Evolutionary conservation across 2,113 vertebrate genomes (phyloP).

Genomic region (Pungitius pungitius): DNA sequence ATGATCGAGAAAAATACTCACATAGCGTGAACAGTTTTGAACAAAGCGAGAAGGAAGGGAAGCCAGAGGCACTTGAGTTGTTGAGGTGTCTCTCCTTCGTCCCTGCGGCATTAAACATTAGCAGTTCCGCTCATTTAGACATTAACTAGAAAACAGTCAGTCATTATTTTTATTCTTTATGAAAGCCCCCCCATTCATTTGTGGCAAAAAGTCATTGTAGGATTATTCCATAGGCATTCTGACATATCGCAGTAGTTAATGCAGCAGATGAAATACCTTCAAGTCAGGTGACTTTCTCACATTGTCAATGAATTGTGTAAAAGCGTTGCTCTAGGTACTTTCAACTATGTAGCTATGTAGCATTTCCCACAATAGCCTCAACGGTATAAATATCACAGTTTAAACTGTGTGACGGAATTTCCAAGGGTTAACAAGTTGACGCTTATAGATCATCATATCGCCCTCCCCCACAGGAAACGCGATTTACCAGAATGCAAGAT

Average conservation of each 20-base stretch:
- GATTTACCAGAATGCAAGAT: constrained; percentile 9
- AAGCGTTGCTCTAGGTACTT: neutral
- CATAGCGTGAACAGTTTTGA: neutral
- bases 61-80: neutral
- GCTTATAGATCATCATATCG: too few species aligned
- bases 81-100: neutral
- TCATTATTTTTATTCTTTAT: neutral
- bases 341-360: neutral
- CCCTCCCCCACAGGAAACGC: neutral
- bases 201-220: neutral
- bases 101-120: neutral
- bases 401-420: neutral
- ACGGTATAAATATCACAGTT: neutral
- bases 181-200: neutral
- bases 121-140: neutral
- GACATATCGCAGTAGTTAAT: neutral
- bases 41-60: too few species aligned
- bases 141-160: neutral
- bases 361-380: neutral
- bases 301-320: too few species aligned
- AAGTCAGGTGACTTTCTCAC: neutral
- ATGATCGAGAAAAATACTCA: neutral
- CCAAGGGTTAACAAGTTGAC: neutral
- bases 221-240: neutral
- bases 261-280: neutral